Conservation (phyloP, 2,113 vertebrate species). For the Nymphicus hollandicus region DNA sequence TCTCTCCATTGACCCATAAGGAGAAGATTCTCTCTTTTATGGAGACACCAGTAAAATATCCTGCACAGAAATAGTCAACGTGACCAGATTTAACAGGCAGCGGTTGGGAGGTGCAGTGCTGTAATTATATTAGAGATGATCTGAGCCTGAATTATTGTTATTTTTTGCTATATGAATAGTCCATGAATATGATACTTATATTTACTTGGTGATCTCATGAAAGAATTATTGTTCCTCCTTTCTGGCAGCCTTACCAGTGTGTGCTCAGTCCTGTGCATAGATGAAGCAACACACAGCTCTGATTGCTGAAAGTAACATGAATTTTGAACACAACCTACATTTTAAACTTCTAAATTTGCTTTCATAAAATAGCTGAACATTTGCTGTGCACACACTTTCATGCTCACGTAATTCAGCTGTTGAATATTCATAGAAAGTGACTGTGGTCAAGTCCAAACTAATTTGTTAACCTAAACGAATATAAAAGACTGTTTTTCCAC, state of each 20-base stretch:
- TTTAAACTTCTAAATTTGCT: background rate
- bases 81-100: background rate
- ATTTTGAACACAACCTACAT: background rate
- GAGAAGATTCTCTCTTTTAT: background rate
- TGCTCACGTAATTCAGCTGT: background rate
- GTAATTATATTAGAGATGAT: background rate
- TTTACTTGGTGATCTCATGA: slow-evolving; percentile 45
- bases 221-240: slow-evolving; percentile 43
- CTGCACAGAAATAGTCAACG: background rate
- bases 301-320: background rate
- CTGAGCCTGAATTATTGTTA: slow-evolving; percentile 4
- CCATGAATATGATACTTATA: slow-evolving; percentile 12
- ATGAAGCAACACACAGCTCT: background rate
- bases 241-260: background rate
- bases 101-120: background rate
- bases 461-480: background rate
- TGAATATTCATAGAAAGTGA: slow-evolving; percentile 16
- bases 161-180: slow-evolving; percentile 42
- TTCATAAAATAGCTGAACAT: background rate
- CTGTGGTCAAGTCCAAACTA: background rate
- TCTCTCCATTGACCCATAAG: background rate
- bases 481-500: background rate
- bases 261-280: background rate
- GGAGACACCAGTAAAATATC: background rate
- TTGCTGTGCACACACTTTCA: slow-evolving; percentile 5